Evolutionary conservation across 1,140 invertebrate genomes (phyloP).

Genomic region (Eueides isabella): DNA sequence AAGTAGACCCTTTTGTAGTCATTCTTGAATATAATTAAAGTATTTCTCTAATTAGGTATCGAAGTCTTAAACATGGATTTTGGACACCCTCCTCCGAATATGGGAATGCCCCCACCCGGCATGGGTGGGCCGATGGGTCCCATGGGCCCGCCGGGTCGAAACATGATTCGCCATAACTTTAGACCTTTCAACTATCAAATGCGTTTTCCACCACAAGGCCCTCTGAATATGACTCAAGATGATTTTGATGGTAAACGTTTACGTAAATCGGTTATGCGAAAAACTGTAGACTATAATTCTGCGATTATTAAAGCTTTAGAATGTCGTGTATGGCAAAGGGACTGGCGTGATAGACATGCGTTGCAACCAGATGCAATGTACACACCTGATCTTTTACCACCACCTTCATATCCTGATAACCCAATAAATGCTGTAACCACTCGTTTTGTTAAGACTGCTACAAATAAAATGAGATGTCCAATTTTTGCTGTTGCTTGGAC

Average conservation of each 20-base stretch:
- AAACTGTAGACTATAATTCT: slow-evolving; percentile 99
- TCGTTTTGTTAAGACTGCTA: slow-evolving; percentile 98
- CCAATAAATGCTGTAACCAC: slow-evolving; percentile 98
- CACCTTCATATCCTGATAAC: slow-evolving; percentile 94
- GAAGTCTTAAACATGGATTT: slow-evolving; percentile 77
- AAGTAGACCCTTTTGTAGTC: slow-evolving; percentile 14
- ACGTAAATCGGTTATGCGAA: slow-evolving; percentile 97
- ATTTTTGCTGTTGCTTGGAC: slow-evolving; percentile 99
- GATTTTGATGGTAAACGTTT: slow-evolving; percentile 98
- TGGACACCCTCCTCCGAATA: slow-evolving; percentile 76
- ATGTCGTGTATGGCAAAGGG: slow-evolving; percentile 96
- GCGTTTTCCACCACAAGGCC: slow-evolving; percentile 82
- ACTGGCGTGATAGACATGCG: slow-evolving; percentile 92
- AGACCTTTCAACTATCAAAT: slow-evolving; percentile 82
- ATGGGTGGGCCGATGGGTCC: slow-evolving; percentile 67
- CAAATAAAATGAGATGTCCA: slow-evolving; percentile 99
- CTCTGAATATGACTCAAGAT: slow-evolving; percentile 87
- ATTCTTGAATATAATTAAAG: slow-evolving; percentile 46
- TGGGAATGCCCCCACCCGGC: slow-evolving; percentile 73
- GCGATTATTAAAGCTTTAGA: slow-evolving; percentile 96
- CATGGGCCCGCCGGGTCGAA: slow-evolving; percentile 65
- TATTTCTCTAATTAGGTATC: slow-evolving; percentile 78
- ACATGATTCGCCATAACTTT: slow-evolving; percentile 79
- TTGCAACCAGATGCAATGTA: slow-evolving; percentile 96
- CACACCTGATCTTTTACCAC: slow-evolving; percentile 93